phyloP scores from a whole-genome alignment of 1,140 invertebrate genomes.

The Heliconius hermathena region DNA sequence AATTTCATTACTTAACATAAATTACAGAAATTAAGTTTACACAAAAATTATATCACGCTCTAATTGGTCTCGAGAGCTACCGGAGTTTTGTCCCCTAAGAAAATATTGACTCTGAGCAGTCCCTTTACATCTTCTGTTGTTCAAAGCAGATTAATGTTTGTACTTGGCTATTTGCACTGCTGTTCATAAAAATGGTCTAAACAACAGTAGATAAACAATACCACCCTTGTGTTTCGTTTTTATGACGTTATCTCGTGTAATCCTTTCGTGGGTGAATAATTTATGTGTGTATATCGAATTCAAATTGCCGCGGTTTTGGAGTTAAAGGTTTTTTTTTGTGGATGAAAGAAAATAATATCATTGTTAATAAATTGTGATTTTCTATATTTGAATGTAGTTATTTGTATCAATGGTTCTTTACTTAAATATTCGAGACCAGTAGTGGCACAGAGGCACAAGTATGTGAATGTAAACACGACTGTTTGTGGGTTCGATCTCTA shows the following conservation, averaged over 20 bases:
- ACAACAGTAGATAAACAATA: conserved; percentile 67
- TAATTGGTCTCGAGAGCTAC: conserved; percentile 68
- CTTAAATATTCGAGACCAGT: no score
- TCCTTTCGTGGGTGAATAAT: conserved; percentile 58
- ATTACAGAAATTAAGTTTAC: conserved; percentile 75
- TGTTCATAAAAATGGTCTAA: conserved; percentile 79
- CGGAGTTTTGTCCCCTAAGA: conserved; percentile 74
- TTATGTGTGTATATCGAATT: conserved; percentile 50
- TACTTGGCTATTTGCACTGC: conserved; percentile 72
- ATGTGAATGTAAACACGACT: no score
- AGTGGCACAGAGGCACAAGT: no score
- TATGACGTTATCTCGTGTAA: conserved; percentile 66
- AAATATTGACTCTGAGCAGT: conserved; percentile 70
- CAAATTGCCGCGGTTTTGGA: conserved; percentile 31
- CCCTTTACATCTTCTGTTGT: conserved; percentile 79
- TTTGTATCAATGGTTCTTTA: background rate
- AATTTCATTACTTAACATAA: conserved; percentile 46
- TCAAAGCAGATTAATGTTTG: conserved; percentile 81
- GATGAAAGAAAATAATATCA: background rate
- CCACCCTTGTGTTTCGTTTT: conserved; percentile 56
- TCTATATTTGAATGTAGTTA: background rate
- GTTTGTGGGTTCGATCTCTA: no score
- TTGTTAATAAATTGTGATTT: background rate
- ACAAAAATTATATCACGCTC: conserved; percentile 75
- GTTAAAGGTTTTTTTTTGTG: conserved; percentile 4